These are phyloP conservation scores for Oreotrochilus melanogaster DNA, from an alignment of 2,113 vertebrate genomes.

Conservation along the genomic window DNA sequence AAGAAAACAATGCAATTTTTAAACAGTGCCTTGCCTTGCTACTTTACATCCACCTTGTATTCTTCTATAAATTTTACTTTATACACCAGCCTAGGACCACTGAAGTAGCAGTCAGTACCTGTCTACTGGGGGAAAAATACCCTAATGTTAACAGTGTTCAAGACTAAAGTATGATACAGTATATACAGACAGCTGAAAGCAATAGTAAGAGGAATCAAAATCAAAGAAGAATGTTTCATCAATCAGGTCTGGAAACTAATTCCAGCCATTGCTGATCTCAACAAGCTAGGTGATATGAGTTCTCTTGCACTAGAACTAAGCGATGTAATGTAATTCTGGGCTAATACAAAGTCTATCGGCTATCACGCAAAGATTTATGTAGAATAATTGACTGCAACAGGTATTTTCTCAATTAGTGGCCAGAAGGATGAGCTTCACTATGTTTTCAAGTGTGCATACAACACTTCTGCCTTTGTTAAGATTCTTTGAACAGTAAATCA, in stretches of 20 bases:
- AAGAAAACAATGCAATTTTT: slow-evolving; percentile 38
- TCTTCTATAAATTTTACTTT: slow-evolving; percentile 61
- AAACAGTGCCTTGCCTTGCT: slow-evolving; percentile 66
- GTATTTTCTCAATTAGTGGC: slow-evolving; percentile 64
- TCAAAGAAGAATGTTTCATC: slow-evolving; percentile 70
- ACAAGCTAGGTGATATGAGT: slow-evolving; percentile 57
- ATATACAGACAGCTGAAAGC: slow-evolving; percentile 77
- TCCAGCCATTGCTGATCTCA: slow-evolving; percentile 75
- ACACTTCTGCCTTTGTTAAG: slow-evolving; percentile 47
- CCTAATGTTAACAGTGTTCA: slow-evolving; percentile 78
- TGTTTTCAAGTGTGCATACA: slow-evolving; percentile 62
- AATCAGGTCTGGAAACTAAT: slow-evolving; percentile 72
- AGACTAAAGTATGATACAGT: slow-evolving; percentile 80
- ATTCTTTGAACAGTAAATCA: slow-evolving; percentile 60
- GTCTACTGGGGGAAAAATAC: slow-evolving; percentile 54
- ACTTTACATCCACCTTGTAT: slow-evolving; percentile 63
- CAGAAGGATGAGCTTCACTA: slow-evolving; percentile 63
- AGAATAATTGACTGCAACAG: slow-evolving; percentile 59
- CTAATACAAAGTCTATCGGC: slow-evolving; percentile 57
- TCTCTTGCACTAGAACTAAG: slow-evolving; percentile 66
- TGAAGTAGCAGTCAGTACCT: slow-evolving; percentile 67
- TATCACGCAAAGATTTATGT: slow-evolving; percentile 32
- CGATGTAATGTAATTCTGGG: slow-evolving; percentile 29
- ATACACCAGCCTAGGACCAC: slow-evolving; percentile 65
- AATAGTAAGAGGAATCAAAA: slow-evolving; percentile 66